Evolutionary conservation across 2,797 vertebrate species (phyloP), one percentile per base, ranked within the genome.

Genomic region (Poliocrania exsul): DNA sequence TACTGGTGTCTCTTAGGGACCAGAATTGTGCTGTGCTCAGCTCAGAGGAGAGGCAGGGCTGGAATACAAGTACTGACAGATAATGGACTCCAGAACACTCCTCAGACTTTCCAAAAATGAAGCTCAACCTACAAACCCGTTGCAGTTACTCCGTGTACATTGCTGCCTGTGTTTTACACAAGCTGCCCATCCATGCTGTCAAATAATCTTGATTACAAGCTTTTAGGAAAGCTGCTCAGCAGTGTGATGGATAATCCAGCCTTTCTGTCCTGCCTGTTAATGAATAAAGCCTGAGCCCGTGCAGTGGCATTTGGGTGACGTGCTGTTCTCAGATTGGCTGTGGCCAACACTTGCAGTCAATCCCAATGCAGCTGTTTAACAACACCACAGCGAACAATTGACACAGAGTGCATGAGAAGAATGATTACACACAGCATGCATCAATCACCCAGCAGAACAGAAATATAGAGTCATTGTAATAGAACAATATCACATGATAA

Each of bases 401-500:
- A 86, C 87, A 86, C 61, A 66, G 44, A 78, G 75, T n/a, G 54
- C 92, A 71, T 66, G 89, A 80, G 97, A 50, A 97, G 97, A 98
- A 81, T 94, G 95, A 97, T 96, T 81, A 88, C 88, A 82, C 78
- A 40, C 89, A 83, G 86, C 58, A 61, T 8, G 81, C 96, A 98
- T 98, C 97, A 93, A 97, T 98, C 97, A 98, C 51, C 60, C 3
- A 70, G 86, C 73, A 72, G 86, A 86, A 88, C 86, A 96, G 96
- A 96, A 97, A 96, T 95, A 97, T 64, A 96, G 96, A 97, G 88
- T 86, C 86, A 85, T 87, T 94, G 96, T 92, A 95, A 97, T 81
- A 97, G 96, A 97, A 97, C 96, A 97, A 93, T 96, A 97, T 94
- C 96, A 92, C 95, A 96, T 97, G 97, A 98, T 95, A 97, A 97